Conservation (phyloP, 2,797 vertebrate species). For the Saxicola maurus region DNA sequence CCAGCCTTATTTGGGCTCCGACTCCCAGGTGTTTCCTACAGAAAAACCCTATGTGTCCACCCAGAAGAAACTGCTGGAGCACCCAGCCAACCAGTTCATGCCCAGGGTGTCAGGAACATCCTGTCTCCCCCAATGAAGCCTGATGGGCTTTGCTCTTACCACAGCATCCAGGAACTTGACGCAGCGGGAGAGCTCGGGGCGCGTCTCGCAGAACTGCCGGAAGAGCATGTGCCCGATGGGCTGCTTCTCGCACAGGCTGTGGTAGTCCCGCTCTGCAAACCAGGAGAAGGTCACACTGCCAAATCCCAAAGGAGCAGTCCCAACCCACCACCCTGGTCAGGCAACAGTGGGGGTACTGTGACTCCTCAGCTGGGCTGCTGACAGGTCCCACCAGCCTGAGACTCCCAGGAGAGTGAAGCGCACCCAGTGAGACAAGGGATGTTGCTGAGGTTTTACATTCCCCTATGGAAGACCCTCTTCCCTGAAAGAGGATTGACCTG, state of each 20-base stretch:
- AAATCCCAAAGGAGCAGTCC: background rate
- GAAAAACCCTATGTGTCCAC: background rate
- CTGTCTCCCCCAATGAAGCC: background rate
- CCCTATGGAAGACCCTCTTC: background rate
- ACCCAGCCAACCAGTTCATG: background rate
- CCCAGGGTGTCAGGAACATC: background rate
- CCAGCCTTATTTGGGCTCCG: background rate
- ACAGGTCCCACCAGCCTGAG: background rate
- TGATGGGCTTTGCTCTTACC: constrained; percentile 72
- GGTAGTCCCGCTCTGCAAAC: constrained; percentile 88
- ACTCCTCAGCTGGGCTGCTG: background rate
- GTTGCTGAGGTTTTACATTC: background rate
- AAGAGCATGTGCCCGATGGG: constrained; percentile 91
- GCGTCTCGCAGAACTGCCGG: constrained; percentile 90
- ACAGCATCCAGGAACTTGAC: constrained; percentile 90
- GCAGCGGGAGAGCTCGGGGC: constrained; percentile 85
- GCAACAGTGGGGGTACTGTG: rapidly evolving
- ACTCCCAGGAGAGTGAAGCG: background rate
- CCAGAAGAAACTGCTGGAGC: background rate
- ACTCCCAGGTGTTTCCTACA: background rate
- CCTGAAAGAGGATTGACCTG: background rate
- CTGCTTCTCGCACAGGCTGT: constrained; percentile 90
- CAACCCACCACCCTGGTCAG: background rate
- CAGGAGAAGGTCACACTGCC: background rate
- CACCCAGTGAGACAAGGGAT: background rate